Percentiles rank a stretch among this genome's conserved stretches.
Conservation (phyloP, 2,797 vertebrate species). For the Danionella dracula region DNA sequence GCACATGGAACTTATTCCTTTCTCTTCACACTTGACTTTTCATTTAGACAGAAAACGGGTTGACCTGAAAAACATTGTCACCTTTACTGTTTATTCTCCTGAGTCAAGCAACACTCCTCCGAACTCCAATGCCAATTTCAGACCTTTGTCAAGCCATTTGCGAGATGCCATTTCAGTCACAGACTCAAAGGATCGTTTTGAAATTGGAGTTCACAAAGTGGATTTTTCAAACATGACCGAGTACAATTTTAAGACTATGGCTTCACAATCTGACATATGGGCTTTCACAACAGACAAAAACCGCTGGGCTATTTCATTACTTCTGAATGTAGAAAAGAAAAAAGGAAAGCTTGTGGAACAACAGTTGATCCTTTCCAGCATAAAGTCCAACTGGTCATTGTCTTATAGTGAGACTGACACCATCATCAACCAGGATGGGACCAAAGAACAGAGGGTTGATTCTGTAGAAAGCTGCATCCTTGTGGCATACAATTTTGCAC, state of each 20-base stretch:
- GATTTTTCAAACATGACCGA: background rate
- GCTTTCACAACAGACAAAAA: constrained; percentile 1
- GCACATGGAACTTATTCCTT: constrained; percentile 58
- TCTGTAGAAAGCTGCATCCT: background rate
- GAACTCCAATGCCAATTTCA: background rate
- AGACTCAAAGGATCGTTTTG: constrained; percentile 11
- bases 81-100: background rate
- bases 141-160: background rate
- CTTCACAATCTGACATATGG: background rate
- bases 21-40: constrained; percentile 69
- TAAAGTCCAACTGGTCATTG: background rate
- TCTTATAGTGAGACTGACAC: background rate
- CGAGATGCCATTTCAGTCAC: constrained; percentile 18
- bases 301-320: background rate
- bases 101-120: background rate
- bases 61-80: background rate
- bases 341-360: background rate
- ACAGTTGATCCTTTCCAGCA: background rate
- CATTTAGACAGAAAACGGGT: constrained; percentile 24
- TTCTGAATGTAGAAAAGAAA: constrained; percentile 9
- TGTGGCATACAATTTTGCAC: background rate
- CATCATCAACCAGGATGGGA: background rate
- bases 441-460: background rate
- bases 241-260: background rate
- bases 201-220: constrained; percentile 30